phyloP scores from a whole-genome alignment of 2,888 invertebrate genomes.

The Tipula unca region DNA sequence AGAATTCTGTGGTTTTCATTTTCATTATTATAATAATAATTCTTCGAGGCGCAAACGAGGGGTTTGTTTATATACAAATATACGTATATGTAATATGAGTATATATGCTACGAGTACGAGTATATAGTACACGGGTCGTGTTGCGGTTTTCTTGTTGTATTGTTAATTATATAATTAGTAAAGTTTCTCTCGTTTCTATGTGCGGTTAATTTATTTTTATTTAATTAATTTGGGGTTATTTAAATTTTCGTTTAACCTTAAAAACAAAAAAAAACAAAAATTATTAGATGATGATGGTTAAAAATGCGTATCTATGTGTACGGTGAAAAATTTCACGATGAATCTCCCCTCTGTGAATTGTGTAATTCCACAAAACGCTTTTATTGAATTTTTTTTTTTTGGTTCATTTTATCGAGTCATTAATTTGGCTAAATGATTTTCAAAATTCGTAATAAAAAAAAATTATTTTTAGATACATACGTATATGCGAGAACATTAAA shows the following conservation, averaged over 20 bases:
- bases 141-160: neutral
- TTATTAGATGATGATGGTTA: neutral
- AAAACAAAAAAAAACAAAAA: too few species aligned
- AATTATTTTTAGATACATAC: neutral
- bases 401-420: neutral
- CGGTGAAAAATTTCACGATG: neutral
- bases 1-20: neutral
- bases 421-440: neutral
- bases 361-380: neutral
- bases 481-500: neutral
- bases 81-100: neutral
- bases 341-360: neutral
- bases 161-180: neutral
- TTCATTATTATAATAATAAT: neutral
- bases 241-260: neutral
- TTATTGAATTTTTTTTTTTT: neutral
- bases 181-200: neutral
- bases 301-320: neutral
- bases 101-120: neutral
- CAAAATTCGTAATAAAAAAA: neutral
- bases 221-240: conserved; percentile 2
- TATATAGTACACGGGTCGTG: neutral
- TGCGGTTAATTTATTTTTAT: conserved; percentile 8
- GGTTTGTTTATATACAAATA: too few species aligned
- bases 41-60: neutral